Evolutionary conservation across 2,888 invertebrate genomes (phyloP), one percentile per base, ranked within the genome.

Genomic region (Caenorhabditis virilis): DNA sequence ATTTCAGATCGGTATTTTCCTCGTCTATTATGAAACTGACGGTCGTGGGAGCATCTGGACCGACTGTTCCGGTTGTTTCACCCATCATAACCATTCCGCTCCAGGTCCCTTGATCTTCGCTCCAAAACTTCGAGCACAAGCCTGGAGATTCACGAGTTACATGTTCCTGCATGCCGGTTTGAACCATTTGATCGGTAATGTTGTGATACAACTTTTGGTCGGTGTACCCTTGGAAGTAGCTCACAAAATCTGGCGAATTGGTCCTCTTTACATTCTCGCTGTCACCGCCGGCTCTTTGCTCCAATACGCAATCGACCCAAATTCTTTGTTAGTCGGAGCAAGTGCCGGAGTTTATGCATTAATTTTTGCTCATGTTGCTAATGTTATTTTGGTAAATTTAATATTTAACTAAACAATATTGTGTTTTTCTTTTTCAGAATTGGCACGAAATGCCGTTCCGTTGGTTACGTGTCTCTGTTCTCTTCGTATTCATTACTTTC

Each of bases 381-480:
- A 85, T 69, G 83, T 85, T 43, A 72, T 85, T 62, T 68, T 85
- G 74, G 85, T 85, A 72, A 72, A 82, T 23, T 9, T 13, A 30
- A 30, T 30, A 30, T 9, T 9, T 30, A 30, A 30, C 6, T 9
- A 30, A 13, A 13, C 30, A 30, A 30, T 13, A 9, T 30, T 30
- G 6, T 30, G 9, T 22, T 41, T 18, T 30, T 7, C 23, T 11
- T 23, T 57, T 70, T 33, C 43, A 93, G 92, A 97, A 97, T 85
- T 97, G 93, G 92, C 87, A 88, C 16, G 93, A 97, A 86, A 97
- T 97, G 95, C 91, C 93, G 80, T 93, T 90, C 83, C 92, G 93
- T 0, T 88, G 91, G 74, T 87, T 91, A 6, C 91, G 95, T 80
- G 86, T 95, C 23, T 83, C 91, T 6, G 88, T 93, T 16, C 91